A percentile compares a stretch with the other conserved stretches of the same genome.
Conservation (phyloP, 2,797 vertebrate genomes). For the Phrynocephalus vlangalii region DNA sequence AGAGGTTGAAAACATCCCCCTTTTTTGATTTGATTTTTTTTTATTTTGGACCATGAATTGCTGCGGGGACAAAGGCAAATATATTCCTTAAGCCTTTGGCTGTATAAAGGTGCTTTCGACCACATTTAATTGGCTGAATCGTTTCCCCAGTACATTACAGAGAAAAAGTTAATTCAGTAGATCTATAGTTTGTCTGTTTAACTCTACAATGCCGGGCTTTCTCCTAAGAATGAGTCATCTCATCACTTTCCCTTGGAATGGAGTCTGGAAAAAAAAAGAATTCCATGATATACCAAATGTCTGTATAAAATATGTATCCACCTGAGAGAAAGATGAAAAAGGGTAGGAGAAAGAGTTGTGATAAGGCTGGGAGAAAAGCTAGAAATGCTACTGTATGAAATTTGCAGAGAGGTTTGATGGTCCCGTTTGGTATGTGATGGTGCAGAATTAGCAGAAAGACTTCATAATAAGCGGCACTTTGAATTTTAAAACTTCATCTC, state of each 20-base stretch:
- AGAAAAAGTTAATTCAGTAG: rapidly evolving
- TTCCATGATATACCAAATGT: neutral
- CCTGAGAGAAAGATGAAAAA: neutral
- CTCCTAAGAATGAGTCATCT: rapidly evolving
- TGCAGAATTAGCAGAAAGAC: neutral
- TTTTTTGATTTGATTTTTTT: neutral
- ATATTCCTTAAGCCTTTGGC: neutral
- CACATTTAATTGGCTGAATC: constrained; percentile 2
- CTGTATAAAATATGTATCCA: neutral
- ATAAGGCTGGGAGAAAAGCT: neutral
- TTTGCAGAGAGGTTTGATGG: neutral
- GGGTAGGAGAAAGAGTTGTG: neutral
- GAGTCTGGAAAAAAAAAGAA: neutral
- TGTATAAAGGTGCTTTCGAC: neutral
- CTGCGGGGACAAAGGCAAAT: neutral
- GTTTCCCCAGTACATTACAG: neutral
- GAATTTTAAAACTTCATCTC: neutral
- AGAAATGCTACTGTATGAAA: neutral
- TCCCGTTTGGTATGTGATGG: neutral
- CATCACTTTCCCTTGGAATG: neutral
- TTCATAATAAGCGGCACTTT: neutral
- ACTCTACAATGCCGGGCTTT: neutral
- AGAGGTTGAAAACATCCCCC: neutral
- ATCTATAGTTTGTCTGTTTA: neutral
- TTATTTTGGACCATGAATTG: neutral